A percentile compares a stretch with the other conserved stretches of the same genome.
phyloP scores from a whole-genome alignment of 2,797 vertebrate genomes.

The Syngnathus acus region DNA sequence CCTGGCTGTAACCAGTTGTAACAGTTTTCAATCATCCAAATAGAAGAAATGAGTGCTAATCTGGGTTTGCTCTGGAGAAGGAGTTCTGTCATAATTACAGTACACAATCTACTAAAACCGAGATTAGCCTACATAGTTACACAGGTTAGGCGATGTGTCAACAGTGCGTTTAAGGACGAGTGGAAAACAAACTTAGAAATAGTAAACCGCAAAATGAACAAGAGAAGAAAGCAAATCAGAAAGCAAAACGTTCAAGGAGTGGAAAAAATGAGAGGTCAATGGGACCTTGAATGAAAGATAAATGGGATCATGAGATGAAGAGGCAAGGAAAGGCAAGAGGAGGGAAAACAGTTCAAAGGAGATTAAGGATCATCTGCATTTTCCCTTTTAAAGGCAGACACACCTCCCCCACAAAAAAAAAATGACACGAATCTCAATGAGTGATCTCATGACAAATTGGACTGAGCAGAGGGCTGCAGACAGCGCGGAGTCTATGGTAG shows the following conservation, averaged over 20 bases:
- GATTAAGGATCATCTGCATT: slow-evolving; percentile 71
- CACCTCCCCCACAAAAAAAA: slow-evolving; percentile 40
- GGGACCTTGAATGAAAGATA: slow-evolving; percentile 48
- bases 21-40: slow-evolving; percentile 64
- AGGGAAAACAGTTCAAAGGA: slow-evolving; percentile 55
- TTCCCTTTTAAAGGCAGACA: slow-evolving; percentile 47
- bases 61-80: slow-evolving; percentile 37
- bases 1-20: slow-evolving; percentile 48
- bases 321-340: slow-evolving; percentile 38
- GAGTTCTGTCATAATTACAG: slow-evolving; percentile 59
- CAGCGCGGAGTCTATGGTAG: slow-evolving; percentile 45
- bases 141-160: slow-evolving; percentile 31
- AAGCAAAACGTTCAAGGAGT: slow-evolving; percentile 29
- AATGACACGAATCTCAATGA: slow-evolving; percentile 62
- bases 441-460: slow-evolving; percentile 69
- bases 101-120: slow-evolving; percentile 62
- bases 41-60: slow-evolving; percentile 50
- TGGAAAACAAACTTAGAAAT: slow-evolving; percentile 3
- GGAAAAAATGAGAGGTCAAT: slow-evolving; percentile 42
- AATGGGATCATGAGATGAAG: slow-evolving; percentile 62
- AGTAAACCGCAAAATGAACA: not conserved
- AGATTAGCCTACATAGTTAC: slow-evolving; percentile 66
- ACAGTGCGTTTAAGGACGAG: slow-evolving; percentile 34
- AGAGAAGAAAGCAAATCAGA: slow-evolving; percentile 19
- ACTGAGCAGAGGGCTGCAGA: slow-evolving; percentile 42